Conservation (phyloP, 2,113 vertebrate genomes). For the Nesogale talazaci region DNA sequence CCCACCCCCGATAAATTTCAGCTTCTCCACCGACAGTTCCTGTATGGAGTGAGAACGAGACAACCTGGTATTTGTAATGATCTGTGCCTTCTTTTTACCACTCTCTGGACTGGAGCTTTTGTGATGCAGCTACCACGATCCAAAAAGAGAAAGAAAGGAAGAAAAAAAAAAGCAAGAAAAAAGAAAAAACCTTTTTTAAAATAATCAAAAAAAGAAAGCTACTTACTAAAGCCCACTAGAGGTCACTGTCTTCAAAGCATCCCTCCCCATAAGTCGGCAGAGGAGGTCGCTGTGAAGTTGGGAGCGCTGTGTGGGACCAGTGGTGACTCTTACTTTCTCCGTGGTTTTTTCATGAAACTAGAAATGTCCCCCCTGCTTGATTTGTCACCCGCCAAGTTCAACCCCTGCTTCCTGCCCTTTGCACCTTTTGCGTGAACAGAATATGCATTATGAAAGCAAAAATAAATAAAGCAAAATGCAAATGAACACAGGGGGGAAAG, state of each 20-base stretch:
- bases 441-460: constrained; percentile 90
- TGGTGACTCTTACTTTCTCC: constrained; percentile 84
- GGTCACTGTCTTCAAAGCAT: constrained; percentile 81
- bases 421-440: constrained; percentile 88
- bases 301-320: constrained; percentile 80
- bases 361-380: constrained; percentile 87
- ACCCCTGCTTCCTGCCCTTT: constrained; percentile 85
- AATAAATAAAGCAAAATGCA: constrained; percentile 89
- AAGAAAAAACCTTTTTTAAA: not conserved
- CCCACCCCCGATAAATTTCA: constrained; percentile 78
- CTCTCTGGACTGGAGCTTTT: constrained; percentile 86
- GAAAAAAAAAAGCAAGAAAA: not conserved
- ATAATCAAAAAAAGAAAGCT: too few species aligned
- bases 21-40: constrained; percentile 85
- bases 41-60: constrained; percentile 85
- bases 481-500: constrained; percentile 82
- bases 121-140: constrained; percentile 83
- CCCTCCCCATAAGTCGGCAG: constrained; percentile 70
- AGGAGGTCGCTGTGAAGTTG: constrained; percentile 76
- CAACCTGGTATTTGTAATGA: constrained; percentile 88
- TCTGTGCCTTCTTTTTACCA: constrained; percentile 91
- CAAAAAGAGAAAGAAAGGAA: constrained; percentile 22
- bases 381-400: constrained; percentile 86
- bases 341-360: constrained; percentile 80
- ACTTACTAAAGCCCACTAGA: constrained; percentile 73